Evolutionary conservation across 2,797 vertebrate species (phyloP), one percentile per base, ranked within the genome.

Genomic region (Chaenodraco wilsoni): DNA sequence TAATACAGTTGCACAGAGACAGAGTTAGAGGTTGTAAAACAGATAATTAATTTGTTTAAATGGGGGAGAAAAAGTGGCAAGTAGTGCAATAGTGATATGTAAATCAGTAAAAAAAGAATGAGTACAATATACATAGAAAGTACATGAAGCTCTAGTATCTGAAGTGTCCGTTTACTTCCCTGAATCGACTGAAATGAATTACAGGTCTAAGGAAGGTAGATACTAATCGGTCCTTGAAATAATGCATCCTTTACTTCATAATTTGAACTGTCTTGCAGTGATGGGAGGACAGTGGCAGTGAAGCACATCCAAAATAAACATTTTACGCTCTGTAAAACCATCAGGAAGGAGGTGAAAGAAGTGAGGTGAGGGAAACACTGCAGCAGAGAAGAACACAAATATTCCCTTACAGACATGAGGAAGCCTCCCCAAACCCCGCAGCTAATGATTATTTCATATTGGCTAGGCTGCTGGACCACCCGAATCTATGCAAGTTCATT

Each of bases 291-390:
- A 0, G 94, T 95, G 41, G 94, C 93, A 31, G 92, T 95, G n/a
- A 95, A 95, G 74, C 87, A 92, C 69, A 89, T 95, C 72, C 91
- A 94, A 55, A 91, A 93, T 81, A 95, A 94, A 87, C 88, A 95
- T 64, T 95, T 95, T 71, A 86, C 91, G 5, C 87, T 95, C 3
- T 88, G 92, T 17, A 95, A 95, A 89, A 93, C 87, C 43, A 92
- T 95, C 76, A 89, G 95, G 65, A 95, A 92, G 86, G 94, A 96
- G 76, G 93, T 95, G 43, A 95, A 95, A 79, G 93, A 94, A 83
- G 92, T 95, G 7, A 90, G 95, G 94, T 95, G 79, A 85, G 17
- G 61, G 27, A 33, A 64, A n/a, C 11, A 19, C 6, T 45, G 9
- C 43, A 16, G 64, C 19, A 1, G 3, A 19, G n/a, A 16, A 16